Percentiles rank a stretch among this genome's conserved stretches.
Evolutionary conservation across 2,888 invertebrate species (phyloP).

Genomic region (Busseola fusca): DNA sequence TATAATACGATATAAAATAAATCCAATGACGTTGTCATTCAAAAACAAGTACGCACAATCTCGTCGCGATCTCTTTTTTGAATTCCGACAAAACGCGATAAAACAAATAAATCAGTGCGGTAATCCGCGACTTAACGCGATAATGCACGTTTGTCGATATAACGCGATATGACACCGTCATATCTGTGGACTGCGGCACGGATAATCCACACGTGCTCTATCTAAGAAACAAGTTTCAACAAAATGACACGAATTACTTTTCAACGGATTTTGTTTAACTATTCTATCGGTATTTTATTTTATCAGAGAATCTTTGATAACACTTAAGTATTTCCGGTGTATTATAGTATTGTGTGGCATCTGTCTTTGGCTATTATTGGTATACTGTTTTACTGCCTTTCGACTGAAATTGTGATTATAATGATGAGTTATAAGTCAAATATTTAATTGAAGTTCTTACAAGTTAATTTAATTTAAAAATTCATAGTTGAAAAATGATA

Average conservation of each 20-base stretch:
- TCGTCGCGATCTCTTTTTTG: slow-evolving; percentile 61
- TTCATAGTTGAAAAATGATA: no score
- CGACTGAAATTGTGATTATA: background rate
- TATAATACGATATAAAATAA: slow-evolving; percentile 57
- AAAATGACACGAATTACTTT: slow-evolving; percentile 63
- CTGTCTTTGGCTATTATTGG: background rate
- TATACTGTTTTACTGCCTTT: background rate
- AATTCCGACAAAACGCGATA: slow-evolving; percentile 77
- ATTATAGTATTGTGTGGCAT: slow-evolving; percentile 1
- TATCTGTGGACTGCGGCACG: slow-evolving; percentile 60
- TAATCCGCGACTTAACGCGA: slow-evolving; percentile 76
- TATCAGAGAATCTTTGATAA: slow-evolving; percentile 46
- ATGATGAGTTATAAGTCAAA: background rate
- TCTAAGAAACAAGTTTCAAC: slow-evolving; percentile 63
- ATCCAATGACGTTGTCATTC: slow-evolving; percentile 62
- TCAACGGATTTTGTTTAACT: slow-evolving; percentile 50
- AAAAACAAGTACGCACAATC: slow-evolving; percentile 58
- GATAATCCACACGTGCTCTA: slow-evolving; percentile 74
- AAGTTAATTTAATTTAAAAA: background rate
- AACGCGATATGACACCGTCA: slow-evolving; percentile 59
- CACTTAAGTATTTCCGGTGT: slow-evolving; percentile 47
- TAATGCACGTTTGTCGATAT: slow-evolving; percentile 76
- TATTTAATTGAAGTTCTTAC: background rate
- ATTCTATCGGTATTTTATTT: slow-evolving; percentile 44
- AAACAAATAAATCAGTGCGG: slow-evolving; percentile 81